Conservation (phyloP, 2,797 vertebrate genomes). For the Notolepis coatsorum region DNA sequence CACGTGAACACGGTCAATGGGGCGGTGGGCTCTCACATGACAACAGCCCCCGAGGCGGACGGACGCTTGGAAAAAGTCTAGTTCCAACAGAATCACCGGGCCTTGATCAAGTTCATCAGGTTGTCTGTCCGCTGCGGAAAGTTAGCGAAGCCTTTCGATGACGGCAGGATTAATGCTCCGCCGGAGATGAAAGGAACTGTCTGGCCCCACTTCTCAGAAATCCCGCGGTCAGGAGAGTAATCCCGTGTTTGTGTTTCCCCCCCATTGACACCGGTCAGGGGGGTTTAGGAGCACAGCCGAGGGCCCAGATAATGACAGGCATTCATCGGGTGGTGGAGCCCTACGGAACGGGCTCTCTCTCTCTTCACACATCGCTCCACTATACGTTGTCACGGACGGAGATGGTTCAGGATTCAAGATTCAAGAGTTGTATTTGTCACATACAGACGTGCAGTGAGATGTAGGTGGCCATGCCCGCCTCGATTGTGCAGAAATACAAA, state of each 20-base stretch:
- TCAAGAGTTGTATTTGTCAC: no score
- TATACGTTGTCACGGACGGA: not conserved
- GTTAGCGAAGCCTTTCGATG: slow-evolving; percentile 1
- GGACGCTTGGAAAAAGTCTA: not conserved
- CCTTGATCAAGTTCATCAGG: slow-evolving; percentile 10
- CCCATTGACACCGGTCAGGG: slow-evolving; percentile 7
- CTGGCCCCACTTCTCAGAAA: slow-evolving; percentile 29
- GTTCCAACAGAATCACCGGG: not conserved
- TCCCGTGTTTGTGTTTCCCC: slow-evolving; percentile 48
- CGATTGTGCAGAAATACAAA: no score
- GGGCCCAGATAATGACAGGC: slow-evolving; percentile 12
- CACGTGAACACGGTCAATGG: no score
- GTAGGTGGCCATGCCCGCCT: no score
- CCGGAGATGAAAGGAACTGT: slow-evolving; percentile 22
- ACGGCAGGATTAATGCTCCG: slow-evolving; percentile 24
- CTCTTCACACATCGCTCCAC: not conserved
- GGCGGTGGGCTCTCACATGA: no score
- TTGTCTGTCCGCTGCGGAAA: not conserved
- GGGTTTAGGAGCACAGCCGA: not conserved
- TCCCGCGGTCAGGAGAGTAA: slow-evolving; percentile 23
- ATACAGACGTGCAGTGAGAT: no score
- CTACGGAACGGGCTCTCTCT: not conserved
- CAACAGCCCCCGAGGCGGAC: not conserved
- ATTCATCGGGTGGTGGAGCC: not conserved
- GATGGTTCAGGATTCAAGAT: no score